Conservation (phyloP, 2,113 vertebrate species). For the Oxyruncus cristatus region DNA sequence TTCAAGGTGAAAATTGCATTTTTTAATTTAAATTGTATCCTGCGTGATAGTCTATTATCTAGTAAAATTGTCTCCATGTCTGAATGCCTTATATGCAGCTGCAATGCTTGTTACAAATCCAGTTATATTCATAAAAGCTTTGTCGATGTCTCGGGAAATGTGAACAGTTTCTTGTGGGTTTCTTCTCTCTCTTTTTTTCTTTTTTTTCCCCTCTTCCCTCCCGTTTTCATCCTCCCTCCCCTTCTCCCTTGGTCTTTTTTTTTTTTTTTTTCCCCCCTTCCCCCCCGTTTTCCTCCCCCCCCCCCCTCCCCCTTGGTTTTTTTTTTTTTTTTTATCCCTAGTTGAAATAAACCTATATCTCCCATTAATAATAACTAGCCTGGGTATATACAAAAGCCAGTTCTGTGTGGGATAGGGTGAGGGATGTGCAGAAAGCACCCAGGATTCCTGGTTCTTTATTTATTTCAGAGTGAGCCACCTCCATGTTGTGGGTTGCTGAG, state of each 20-base stretch:
- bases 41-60: constrained; percentile 99
- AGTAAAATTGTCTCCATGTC: constrained; percentile 99
- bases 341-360: constrained; percentile 74
- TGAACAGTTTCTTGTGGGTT: constrained; percentile 67
- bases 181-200: not conserved
- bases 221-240: not conserved
- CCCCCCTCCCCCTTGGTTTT: not conserved
- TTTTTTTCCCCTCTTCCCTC: not conserved
- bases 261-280: not conserved
- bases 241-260: not conserved
- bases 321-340: not conserved
- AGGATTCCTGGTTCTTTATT: not conserved
- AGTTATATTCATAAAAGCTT: constrained; percentile 94
- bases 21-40: constrained; percentile 99
- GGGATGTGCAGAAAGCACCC: not conserved
- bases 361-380: constrained; percentile 89
- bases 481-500: not conserved
- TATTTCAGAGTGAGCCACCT: not conserved
- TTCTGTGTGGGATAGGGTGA: not conserved
- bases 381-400: not conserved
- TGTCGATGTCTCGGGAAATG: constrained; percentile 88
- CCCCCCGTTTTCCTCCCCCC: not conserved
- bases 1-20: constrained; percentile 99
- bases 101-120: constrained; percentile 92
- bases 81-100: constrained; percentile 88